Conservation (phyloP, 2,888 invertebrate species). For the Eurois occulta region DNA sequence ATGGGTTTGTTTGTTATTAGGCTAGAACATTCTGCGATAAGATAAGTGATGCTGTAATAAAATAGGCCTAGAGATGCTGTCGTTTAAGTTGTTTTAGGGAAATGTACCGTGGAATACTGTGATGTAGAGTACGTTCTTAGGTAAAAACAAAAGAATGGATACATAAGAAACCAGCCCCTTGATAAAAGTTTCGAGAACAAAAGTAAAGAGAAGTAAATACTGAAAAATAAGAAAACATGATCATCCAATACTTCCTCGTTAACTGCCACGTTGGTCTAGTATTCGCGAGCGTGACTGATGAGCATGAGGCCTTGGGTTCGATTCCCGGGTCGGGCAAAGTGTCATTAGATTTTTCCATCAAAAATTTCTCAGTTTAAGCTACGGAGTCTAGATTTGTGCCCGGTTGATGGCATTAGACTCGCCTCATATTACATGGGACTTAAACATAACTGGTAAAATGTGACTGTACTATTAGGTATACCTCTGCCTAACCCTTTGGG, state of each 20-base stretch:
- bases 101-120: not conserved
- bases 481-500: not conserved
- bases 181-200: not conserved
- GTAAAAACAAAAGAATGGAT: not conserved
- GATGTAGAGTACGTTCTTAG: not conserved
- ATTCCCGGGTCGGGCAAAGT: not conserved
- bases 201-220: not conserved
- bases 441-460: not conserved
- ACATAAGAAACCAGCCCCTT: not conserved
- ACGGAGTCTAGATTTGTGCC: not conserved
- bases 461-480: not conserved
- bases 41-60: not conserved
- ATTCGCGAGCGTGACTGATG: not conserved
- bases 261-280: not conserved
- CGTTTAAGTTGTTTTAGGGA: not conserved
- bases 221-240: not conserved
- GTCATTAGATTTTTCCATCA: not conserved
- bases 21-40: not conserved
- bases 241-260: too few species aligned
- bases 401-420: not conserved
- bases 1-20: conserved; percentile 32
- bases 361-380: not conserved
- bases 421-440: not conserved
- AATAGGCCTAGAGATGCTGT: not conserved
- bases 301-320: not conserved